Conservation (phyloP, 2,797 vertebrate species). For the Botia almorhae region DNA sequence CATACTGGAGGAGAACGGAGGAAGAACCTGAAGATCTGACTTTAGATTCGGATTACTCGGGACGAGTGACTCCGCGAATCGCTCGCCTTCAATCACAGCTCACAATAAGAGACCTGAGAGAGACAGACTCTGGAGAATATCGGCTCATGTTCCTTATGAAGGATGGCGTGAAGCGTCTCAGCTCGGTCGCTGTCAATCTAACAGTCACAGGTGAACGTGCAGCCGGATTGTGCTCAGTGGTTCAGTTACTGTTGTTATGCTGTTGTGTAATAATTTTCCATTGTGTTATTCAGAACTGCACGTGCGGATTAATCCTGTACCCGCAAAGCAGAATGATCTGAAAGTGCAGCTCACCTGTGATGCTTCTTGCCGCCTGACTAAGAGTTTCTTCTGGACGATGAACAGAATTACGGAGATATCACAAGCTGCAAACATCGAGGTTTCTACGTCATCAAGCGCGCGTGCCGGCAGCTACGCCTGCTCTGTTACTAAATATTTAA, state of each 20-base stretch:
- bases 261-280: not conserved
- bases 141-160: constrained; percentile 38
- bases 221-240: not conserved
- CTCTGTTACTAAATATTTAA: not conserved
- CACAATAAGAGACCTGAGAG: constrained; percentile 50
- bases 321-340: fast-evolving
- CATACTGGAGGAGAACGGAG: constrained; percentile 39
- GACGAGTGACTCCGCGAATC: constrained; percentile 24
- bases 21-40: constrained; percentile 49
- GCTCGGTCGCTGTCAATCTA: constrained; percentile 30
- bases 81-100: not conserved
- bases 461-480: constrained; percentile 31
- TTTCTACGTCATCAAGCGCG: fast-evolving
- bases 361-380: constrained; percentile 33
- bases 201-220: constrained; percentile 48
- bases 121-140: constrained; percentile 51
- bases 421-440: fast-evolving
- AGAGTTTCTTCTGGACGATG: constrained; percentile 19
- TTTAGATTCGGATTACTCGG: constrained; percentile 47
- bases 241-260: not conserved
- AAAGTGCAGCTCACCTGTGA: not conserved
- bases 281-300: constrained; percentile 37
- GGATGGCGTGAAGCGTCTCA: constrained; percentile 36
- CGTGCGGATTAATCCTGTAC: not conserved
- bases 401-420: constrained; percentile 12